A percentile compares a stretch with the other conserved stretches of the same genome.
Conservation (phyloP, 2,888 invertebrate genomes). For the Ornithoptera priamus region DNA sequence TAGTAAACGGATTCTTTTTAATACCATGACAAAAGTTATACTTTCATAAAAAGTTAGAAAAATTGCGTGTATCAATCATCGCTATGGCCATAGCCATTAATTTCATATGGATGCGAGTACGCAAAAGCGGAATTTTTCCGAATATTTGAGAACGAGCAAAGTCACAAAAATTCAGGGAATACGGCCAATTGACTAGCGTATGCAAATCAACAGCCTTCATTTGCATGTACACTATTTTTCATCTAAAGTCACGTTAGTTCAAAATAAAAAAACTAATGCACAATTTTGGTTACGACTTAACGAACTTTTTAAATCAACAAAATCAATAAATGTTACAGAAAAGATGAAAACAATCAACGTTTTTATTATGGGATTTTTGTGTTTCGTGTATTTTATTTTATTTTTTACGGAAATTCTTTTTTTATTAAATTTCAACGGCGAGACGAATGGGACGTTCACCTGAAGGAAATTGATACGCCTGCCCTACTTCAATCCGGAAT, state of each 20-base stretch:
- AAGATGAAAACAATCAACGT: too few species aligned
- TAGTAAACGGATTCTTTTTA: background rate
- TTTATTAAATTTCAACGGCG: too few species aligned
- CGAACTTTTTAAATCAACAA: too few species aligned
- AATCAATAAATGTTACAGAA: too few species aligned
- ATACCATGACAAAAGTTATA: background rate
- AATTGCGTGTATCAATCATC: background rate
- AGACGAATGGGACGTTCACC: too few species aligned
- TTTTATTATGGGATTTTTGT: too few species aligned
- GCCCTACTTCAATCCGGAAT: too few species aligned
- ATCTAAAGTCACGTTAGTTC: constrained; percentile 18
- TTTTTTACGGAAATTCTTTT: too few species aligned
- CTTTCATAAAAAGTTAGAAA: background rate
- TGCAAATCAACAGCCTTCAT: constrained; percentile 19
- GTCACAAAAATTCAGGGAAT: constrained; percentile 21
- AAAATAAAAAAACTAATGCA: constrained; percentile 1
- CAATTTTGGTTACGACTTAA: too few species aligned
- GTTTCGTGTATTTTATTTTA: too few species aligned
- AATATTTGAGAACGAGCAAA: constrained; percentile 12
- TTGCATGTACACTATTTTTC: constrained; percentile 26
- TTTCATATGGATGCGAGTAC: constrained; percentile 7
- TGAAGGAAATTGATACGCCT: too few species aligned
- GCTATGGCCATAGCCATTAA: background rate
- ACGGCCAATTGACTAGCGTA: constrained; percentile 19
- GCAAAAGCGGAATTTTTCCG: constrained; percentile 11